Percentiles rank a stretch among this genome's conserved stretches.
Conservation (phyloP, 92 coral and sea anemone genomes). For the Palythoa grandis region DNA sequence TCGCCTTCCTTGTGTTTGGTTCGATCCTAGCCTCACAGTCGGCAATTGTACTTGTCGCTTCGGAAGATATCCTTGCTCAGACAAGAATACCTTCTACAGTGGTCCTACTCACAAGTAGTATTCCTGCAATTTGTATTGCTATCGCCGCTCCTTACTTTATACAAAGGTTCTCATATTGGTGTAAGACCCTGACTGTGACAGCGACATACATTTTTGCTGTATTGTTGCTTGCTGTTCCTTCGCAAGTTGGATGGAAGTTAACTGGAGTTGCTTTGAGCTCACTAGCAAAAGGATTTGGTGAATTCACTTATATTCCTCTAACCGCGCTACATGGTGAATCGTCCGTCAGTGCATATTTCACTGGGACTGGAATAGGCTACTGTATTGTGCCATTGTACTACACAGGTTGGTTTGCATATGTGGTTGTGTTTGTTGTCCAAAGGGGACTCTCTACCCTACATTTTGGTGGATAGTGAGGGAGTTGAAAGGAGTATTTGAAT, state of each 20-base stretch:
- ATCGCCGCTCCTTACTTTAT: constrained; percentile 55
- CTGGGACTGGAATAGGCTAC: constrained; percentile 72
- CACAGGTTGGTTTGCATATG: constrained; percentile 57
- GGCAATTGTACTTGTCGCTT: constrained; percentile 64
- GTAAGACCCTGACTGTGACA: constrained; percentile 33
- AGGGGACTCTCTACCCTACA: no score
- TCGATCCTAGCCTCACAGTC: constrained; percentile 43
- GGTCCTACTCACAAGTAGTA: constrained; percentile 55
- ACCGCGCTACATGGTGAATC: constrained; percentile 64
- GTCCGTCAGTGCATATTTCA: constrained; percentile 63
- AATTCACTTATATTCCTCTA: constrained; percentile 62
- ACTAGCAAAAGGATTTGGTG: constrained; percentile 68
- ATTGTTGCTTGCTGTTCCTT: constrained; percentile 51
- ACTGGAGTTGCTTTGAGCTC: constrained; percentile 56
- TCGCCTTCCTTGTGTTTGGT: constrained; percentile 33
- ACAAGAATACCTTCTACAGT: constrained; percentile 67
- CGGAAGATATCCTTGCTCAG: constrained; percentile 69
- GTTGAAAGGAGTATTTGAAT: no score
- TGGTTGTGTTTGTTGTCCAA: no score
- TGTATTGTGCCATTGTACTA: constrained; percentile 69
- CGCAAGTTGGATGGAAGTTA: constrained; percentile 36
- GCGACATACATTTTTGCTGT: constrained; percentile 42
- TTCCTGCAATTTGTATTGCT: constrained; percentile 61
- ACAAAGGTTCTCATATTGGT: constrained; percentile 34
- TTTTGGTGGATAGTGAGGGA: no score